Evolutionary conservation across 2,113 vertebrate species (phyloP), one percentile per base, ranked within the genome.

Genomic region (Gorsachius goisagi): DNA sequence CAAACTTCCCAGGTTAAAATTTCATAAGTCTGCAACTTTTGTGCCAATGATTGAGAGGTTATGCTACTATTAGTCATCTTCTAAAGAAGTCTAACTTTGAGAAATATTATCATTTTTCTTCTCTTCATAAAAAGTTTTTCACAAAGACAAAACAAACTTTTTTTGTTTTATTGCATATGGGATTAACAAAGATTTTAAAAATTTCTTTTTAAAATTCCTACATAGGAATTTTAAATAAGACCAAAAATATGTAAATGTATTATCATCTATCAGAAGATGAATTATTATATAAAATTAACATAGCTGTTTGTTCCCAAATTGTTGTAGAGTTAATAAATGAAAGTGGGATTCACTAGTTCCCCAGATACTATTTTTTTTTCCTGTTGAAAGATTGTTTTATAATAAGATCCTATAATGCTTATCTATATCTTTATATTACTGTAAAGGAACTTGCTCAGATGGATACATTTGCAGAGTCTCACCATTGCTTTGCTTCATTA

Each of bases 1-100:
- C 89, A 97, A 33, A 76, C 15, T 89, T 98, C 82, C 90, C 92
- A 96, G 71, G 41, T 62, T 94, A 94, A 96, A 96, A 97, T 96
- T 92, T 97, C 78, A 87, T 76, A 84, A 64, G 62, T 75, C 47
- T 88, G 74, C 76, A 94, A 78, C n/a, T 76, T 60, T 56, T 59
- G 12, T 95, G 82, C 55, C 90, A 90, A 20, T 10, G 9, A 47
- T 32, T 75, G 59, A 86, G 44, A 94, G 14, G 17, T 39, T 89
- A 41, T 32, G 27, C 8, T 72, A 26, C 39, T 53, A 45, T 90
- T 87, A 91, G 56, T 83, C 8, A 35, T 88, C 22, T 79, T 91
- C 49, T 63, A 80, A 60, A 5, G 20, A 91, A 30, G 11, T 73
- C 72, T 90, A 78, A 88, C 47, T 74, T 92, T 82, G 41, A 84